These are phyloP conservation scores for Limnothrissa miodon DNA, from an alignment of 2,113 vertebrate genomes.

Conservation along the genomic window DNA sequence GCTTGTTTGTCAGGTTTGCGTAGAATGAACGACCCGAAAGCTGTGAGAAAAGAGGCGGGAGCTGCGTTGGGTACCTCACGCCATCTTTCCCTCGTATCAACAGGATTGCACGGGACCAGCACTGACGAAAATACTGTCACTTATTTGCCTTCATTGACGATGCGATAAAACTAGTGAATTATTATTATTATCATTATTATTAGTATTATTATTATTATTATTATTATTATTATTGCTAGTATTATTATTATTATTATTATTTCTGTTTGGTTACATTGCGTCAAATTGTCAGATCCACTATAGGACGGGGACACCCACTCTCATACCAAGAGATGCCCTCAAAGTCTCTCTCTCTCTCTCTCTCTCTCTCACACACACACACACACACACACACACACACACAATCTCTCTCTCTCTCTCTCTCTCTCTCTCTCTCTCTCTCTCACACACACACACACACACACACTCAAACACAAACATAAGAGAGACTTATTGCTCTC, in stretches of 20 bases:
- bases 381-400: too few species aligned
- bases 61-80: constrained; percentile 45
- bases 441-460: too few species aligned
- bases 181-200: constrained; percentile 30
- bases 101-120: constrained; percentile 54
- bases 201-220: constrained; percentile 45
- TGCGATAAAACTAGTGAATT: constrained; percentile 22
- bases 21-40: constrained; percentile 14
- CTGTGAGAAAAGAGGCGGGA: constrained; percentile 40
- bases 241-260: constrained; percentile 11
- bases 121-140: constrained; percentile 4
- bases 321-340: background rate
- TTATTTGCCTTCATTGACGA: constrained; percentile 18
- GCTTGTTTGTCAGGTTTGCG: background rate
- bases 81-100: constrained; percentile 74
- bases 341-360: background rate
- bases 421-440: background rate
- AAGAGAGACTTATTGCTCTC: background rate
- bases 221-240: constrained; percentile 22
- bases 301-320: background rate
- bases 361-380: too few species aligned
- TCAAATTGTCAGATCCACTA: background rate
- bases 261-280: background rate
- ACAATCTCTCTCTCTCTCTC: background rate
- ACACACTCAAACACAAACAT: too few species aligned